Conservation (phyloP, 2,888 invertebrate genomes). For the Lydus trimaculatus region DNA sequence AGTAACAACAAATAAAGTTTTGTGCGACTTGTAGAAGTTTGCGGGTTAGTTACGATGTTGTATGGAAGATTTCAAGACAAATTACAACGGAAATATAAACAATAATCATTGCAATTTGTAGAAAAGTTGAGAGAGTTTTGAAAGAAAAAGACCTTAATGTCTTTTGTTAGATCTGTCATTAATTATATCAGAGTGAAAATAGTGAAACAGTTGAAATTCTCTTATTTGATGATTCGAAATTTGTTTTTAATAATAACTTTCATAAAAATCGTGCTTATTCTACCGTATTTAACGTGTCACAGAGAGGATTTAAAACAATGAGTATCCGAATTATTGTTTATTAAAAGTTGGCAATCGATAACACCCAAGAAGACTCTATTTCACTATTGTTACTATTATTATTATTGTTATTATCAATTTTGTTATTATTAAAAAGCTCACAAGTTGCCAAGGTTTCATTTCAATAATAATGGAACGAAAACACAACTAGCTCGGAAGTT, state of each 20-base stretch:
- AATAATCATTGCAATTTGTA: not conserved
- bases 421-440: slow-evolving; percentile 29
- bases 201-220: not conserved
- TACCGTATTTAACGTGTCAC: too few species aligned
- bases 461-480: slow-evolving; percentile 29
- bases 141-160: not conserved
- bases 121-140: not conserved
- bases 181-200: not conserved
- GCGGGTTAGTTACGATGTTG: not conserved
- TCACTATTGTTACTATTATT: not conserved
- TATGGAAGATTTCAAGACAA: not conserved
- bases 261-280: too few species aligned
- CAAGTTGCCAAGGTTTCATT: slow-evolving; percentile 22
- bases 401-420: slow-evolving; percentile 27
- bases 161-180: not conserved
- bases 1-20: not conserved
- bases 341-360: not conserved
- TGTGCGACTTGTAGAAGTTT: not conserved
- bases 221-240: too few species aligned
- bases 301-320: too few species aligned
- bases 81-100: slow-evolving; percentile 1
- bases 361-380: not conserved
- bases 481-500: slow-evolving; percentile 26
- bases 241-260: too few species aligned
- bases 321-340: too few species aligned